Evolutionary conservation across 2,797 vertebrate genomes (phyloP).

Genomic region (Cichlasoma orientale): DNA sequence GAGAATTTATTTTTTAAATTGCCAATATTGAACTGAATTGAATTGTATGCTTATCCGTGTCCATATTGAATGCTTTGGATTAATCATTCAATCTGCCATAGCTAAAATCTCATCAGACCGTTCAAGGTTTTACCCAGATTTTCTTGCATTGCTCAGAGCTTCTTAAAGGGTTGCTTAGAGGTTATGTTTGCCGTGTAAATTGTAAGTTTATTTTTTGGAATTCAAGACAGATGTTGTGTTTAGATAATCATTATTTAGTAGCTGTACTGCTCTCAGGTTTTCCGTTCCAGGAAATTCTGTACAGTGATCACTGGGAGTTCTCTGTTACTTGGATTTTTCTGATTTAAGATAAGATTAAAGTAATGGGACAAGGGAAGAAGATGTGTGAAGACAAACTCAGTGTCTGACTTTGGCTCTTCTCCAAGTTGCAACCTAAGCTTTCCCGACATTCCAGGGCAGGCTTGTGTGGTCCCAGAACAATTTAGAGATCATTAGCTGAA

Average conservation of each 20-base stretch:
- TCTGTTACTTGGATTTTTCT: conserved; percentile 12
- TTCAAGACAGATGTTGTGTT: conserved; percentile 6
- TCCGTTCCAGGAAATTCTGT: neutral
- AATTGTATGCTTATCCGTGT: conserved; percentile 22
- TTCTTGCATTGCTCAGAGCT: conserved; percentile 21
- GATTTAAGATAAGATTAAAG: conserved; percentile 40
- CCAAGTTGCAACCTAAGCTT: conserved; percentile 46
- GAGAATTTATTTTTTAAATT: conserved; percentile 38
- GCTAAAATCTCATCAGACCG: conserved; percentile 47
- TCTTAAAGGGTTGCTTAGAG: conserved; percentile 31
- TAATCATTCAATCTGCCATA: conserved; percentile 42
- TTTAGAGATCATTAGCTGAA: conserved; percentile 43
- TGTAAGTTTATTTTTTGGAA: neutral
- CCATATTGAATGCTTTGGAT: conserved; percentile 26
- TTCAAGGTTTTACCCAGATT: conserved; percentile 30
- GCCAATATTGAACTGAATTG: conserved; percentile 37
- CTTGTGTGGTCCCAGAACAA: conserved; percentile 27
- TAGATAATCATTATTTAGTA: neutral
- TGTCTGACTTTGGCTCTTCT: conserved; percentile 27
- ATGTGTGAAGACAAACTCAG: conserved; percentile 39
- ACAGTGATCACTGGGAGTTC: neutral
- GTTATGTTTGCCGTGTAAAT: conserved; percentile 17
- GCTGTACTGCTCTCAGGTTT: neutral
- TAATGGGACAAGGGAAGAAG: conserved; percentile 32
- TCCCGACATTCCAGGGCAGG: conserved; percentile 23